Evolutionary conservation across 2,113 vertebrate genomes (phyloP).

Genomic region (Phainopepla nitens): DNA sequence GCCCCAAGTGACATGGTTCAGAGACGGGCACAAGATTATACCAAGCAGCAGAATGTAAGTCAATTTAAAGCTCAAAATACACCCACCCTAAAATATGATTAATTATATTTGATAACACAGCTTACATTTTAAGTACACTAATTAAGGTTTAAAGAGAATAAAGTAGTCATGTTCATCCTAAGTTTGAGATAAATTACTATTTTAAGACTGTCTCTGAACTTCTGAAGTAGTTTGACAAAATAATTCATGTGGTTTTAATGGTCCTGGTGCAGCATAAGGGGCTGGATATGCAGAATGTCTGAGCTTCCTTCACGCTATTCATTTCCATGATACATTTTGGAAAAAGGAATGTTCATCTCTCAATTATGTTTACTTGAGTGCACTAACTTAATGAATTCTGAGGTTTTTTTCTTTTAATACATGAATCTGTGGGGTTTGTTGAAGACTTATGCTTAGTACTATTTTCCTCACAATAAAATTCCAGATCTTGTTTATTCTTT

Average conservation of each 20-base stretch:
- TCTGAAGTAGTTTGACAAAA: conserved; percentile 22
- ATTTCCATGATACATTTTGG: neutral
- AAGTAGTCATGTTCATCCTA: neutral
- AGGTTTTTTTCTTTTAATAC: neutral
- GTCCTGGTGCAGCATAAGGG: neutral
- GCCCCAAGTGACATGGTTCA: conserved; percentile 91
- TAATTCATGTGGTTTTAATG: conserved; percentile 28
- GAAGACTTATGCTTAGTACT: neutral
- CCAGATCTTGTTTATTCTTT: conserved; percentile 56
- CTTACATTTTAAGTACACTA: neutral
- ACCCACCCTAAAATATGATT: neutral
- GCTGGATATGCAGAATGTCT: neutral
- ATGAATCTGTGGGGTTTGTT: neutral
- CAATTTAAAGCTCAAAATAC: neutral
- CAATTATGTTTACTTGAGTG: neutral
- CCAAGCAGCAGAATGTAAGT: conserved; percentile 91
- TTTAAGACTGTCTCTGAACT: neutral
- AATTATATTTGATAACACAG: neutral
- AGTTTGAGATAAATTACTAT: conserved; percentile 3
- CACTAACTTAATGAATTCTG: neutral
- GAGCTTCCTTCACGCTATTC: neutral
- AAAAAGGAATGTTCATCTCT: neutral
- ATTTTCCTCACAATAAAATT: conserved; percentile 16
- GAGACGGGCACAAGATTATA: conserved; percentile 93
- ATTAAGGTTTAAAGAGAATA: conserved; percentile 35